Base-by-base conservation (phyloP, 2,888 invertebrate species). In the Apamea crenata region DNA sequence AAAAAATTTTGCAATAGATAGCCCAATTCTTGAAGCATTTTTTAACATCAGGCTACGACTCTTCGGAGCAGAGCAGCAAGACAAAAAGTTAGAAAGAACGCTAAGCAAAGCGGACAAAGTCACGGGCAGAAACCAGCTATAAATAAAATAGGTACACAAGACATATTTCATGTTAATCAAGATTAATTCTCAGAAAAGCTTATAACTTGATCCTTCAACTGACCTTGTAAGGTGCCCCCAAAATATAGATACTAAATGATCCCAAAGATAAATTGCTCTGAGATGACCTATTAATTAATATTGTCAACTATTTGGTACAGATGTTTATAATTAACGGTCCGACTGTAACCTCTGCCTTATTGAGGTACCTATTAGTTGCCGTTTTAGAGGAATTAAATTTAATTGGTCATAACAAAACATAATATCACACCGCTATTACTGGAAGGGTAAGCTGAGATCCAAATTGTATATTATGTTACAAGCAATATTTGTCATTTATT, bases 201-300 rank as follows among this genome's bases (percentile, higher is more conserved):
- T 72, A 25, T 65, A 72, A 78, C 83, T 87, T 83, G 61, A 14
- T 16, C 65, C 74, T 29, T 21, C 56, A 36, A 21, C 8, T 63
- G 68, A 80, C 79, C 78, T 84, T 84, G 56, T 50, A 78, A 80
- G 36, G 73, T 65, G 0, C 70, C 18, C 8, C 73, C 50, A 53
- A 86, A 83, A 77, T 73, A 59, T 78, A 81, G 77, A 74, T 78
- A 82, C 80, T 61, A 78, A 82, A 47, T 74, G 78, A 68, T 78
- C 67, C 32, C n/a, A 36, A 69, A 79, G 83, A 88, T 87, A 87
- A 83, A 89, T 85, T 53, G 61, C 50, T 81, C 32, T 36, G 63
- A 80, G 78, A 85, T 87, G 89, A 85, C 82, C 88, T 78, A 88
- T 81, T 88, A 87, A 87, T 87, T 85, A 78, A 69, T 81, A 85